Evolutionary conservation across 2,797 vertebrate species (phyloP).

Genomic region (Gila robusta): DNA sequence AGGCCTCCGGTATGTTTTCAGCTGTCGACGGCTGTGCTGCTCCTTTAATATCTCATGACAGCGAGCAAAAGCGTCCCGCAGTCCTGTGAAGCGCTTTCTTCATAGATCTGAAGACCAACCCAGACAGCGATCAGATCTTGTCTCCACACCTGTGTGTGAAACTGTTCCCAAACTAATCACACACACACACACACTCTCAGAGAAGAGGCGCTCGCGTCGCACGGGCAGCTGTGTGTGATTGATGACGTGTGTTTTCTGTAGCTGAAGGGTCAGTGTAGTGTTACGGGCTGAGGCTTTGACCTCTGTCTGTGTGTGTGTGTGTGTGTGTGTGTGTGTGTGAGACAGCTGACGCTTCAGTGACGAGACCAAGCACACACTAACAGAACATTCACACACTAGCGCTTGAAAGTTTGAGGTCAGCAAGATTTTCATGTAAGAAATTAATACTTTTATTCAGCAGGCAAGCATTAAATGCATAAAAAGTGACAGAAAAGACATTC

Average conservation of each 20-base stretch:
- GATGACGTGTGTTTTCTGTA: background rate
- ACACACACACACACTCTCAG: background rate
- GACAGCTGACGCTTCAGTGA: slow-evolving; percentile 2
- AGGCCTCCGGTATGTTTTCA: background rate
- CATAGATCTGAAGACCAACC: background rate
- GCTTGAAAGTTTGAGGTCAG: background rate
- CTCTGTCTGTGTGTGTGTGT: too few species aligned
- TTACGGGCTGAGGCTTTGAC: background rate
- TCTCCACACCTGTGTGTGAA: background rate
- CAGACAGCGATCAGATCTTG: background rate
- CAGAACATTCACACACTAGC: background rate
- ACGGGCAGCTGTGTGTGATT: background rate
- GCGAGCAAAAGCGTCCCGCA: background rate
- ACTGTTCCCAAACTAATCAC: background rate
- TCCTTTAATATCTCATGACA: background rate
- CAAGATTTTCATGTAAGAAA: background rate
- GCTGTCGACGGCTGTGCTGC: background rate
- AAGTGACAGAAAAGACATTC: background rate
- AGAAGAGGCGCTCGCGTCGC: background rate
- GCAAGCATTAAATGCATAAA: background rate
- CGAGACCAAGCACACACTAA: background rate
- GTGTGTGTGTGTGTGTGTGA: too few species aligned
- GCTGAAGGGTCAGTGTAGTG: background rate
- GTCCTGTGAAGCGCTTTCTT: background rate
- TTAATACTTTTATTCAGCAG: background rate